A percentile compares a stretch with the other conserved stretches of the same genome.
Conservation (phyloP, 2,797 vertebrate species). For the Serranus cabrilla region DNA sequence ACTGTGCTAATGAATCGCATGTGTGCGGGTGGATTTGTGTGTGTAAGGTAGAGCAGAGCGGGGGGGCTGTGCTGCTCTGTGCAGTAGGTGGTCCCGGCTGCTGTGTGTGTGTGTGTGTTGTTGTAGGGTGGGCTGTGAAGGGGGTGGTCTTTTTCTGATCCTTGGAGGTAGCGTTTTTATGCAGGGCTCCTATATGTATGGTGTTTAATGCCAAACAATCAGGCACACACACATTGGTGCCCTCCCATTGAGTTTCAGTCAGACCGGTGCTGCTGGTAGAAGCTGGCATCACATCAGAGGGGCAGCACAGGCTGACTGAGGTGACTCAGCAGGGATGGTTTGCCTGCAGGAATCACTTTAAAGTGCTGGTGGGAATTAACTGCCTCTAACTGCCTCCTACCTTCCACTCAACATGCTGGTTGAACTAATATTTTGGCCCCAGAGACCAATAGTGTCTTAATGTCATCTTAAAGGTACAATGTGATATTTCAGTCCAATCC, state of each 20-base stretch:
- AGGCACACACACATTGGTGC: slow-evolving; percentile 30
- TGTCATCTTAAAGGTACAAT: no score
- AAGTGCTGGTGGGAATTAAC: slow-evolving; percentile 22
- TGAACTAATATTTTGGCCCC: slow-evolving; percentile 30
- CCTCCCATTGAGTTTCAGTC: slow-evolving; percentile 59
- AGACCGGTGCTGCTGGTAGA: slow-evolving; percentile 52
- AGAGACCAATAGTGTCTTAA: not conserved
- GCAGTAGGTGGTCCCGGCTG: slow-evolving; percentile 69
- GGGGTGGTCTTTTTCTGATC: slow-evolving; percentile 75
- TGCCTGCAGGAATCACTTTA: slow-evolving; percentile 32
- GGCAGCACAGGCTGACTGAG: slow-evolving; percentile 33
- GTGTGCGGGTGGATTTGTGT: slow-evolving; percentile 69
- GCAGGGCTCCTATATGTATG: slow-evolving; percentile 36
- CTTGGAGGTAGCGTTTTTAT: slow-evolving; percentile 49
- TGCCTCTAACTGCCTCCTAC: slow-evolving; percentile 7
- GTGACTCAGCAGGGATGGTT: slow-evolving; percentile 45
- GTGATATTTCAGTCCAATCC: no score
- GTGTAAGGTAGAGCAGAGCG: slow-evolving; percentile 61
- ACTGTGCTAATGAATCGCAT: slow-evolving; percentile 72
- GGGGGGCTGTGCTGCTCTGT: slow-evolving; percentile 37
- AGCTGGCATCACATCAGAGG: slow-evolving; percentile 74
- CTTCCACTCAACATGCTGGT: slow-evolving; percentile 23
- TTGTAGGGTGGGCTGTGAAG: slow-evolving; percentile 52
- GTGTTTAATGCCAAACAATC: slow-evolving; percentile 45
- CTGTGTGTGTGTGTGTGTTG: slow-evolving; percentile 52